Conservation (phyloP, 2,797 vertebrate species). For the Atherinosoma microstoma region DNA sequence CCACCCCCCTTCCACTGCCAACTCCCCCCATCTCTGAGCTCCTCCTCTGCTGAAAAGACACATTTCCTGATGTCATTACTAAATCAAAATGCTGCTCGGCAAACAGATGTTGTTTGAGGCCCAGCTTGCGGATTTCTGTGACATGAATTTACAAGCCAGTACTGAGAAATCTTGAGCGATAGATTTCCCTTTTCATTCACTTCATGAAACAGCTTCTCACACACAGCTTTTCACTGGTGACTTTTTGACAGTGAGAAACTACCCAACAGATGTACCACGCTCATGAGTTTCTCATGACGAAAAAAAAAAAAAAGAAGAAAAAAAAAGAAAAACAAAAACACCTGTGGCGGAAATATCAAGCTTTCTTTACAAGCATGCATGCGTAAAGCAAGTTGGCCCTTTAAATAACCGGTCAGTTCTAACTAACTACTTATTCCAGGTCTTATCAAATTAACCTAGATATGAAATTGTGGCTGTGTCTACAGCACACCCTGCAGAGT, state of each 20-base stretch:
- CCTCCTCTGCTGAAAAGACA: conserved; percentile 79
- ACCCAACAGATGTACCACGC: conserved; percentile 32
- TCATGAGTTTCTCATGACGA: conserved; percentile 24
- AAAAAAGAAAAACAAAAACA: conserved; percentile 38
- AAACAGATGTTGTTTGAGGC: conserved; percentile 80
- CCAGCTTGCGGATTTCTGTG: conserved; percentile 59
- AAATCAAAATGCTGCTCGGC: conserved; percentile 80
- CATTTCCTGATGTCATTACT: conserved; percentile 83
- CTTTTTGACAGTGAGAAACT: conserved; percentile 42
- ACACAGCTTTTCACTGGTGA: conserved; percentile 7
- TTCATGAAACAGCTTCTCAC: conserved; percentile 31
- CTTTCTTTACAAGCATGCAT: conserved; percentile 30
- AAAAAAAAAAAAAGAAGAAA: not conserved
- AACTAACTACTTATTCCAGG: conserved; percentile 54
- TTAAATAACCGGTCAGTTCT: conserved; percentile 65
- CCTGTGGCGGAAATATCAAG: conserved; percentile 24
- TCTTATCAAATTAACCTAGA: conserved; percentile 68
- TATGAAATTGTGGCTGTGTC: conserved; percentile 67
- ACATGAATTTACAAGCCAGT: conserved; percentile 60
- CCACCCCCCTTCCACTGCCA: conserved; percentile 39
- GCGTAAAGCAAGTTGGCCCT: conserved; percentile 26
- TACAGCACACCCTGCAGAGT: conserved; percentile 70
- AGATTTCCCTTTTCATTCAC: conserved; percentile 34
- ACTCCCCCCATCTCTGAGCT: conserved; percentile 63
- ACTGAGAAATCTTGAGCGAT: conserved; percentile 52